Evolutionary conservation across 2,113 vertebrate species (phyloP).

Genomic region (Caretta caretta): DNA sequence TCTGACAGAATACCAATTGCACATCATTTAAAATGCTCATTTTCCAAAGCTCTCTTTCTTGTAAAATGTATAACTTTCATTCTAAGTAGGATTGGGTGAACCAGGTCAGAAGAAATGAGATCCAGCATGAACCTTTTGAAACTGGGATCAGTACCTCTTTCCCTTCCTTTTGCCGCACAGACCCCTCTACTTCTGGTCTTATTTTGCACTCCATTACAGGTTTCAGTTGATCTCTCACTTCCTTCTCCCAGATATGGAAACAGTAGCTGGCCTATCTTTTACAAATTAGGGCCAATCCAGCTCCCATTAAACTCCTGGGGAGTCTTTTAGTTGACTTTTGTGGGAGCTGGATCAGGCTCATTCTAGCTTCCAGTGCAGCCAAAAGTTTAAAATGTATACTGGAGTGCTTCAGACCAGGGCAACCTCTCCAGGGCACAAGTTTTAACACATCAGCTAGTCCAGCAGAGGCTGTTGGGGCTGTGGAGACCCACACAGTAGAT

Average conservation of each 20-base stretch:
- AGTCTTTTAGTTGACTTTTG: background rate
- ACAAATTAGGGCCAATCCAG: background rate
- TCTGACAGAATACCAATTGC: background rate
- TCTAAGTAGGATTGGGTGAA: background rate
- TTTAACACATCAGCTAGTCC: background rate
- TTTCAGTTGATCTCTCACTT: background rate
- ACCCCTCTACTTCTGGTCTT: background rate
- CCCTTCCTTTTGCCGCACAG: background rate
- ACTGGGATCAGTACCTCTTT: constrained; percentile 6
- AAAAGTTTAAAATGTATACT: background rate
- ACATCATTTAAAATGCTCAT: background rate
- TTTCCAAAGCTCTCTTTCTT: background rate
- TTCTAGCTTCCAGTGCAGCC: accelerated
- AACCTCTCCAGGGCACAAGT: background rate
- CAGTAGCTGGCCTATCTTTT: background rate
- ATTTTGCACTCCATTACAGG: accelerated
- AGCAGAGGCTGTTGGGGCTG: background rate
- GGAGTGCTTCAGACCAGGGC: background rate
- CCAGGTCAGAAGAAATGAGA: background rate
- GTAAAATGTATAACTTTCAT: background rate
- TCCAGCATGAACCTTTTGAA: background rate
- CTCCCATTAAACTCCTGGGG: background rate
- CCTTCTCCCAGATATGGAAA: background rate
- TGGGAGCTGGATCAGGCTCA: background rate
- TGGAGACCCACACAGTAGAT: background rate